These are phyloP conservation scores for Aplocera efformata DNA, from an alignment of 2,888 invertebrate genomes.

Conservation along the genomic window DNA sequence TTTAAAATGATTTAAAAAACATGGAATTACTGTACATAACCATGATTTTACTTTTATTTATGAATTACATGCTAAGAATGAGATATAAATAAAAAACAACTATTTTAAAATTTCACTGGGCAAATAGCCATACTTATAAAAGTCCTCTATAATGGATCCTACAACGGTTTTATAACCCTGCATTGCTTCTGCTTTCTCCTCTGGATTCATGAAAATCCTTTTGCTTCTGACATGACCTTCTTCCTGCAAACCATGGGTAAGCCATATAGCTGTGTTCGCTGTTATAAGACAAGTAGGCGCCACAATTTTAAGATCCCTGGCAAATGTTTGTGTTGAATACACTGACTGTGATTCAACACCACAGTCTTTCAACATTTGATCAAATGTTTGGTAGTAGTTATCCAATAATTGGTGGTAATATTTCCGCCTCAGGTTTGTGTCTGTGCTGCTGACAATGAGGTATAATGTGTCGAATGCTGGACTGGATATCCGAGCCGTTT, in stretches of 20 bases:
- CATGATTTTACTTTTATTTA: too few species aligned
- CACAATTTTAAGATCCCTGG: constrained; percentile 53
- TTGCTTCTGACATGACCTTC: constrained; percentile 69
- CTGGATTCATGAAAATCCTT: constrained; percentile 37
- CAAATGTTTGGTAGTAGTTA: constrained; percentile 51
- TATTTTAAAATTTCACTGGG: constrained; percentile 20
- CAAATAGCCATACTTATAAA: constrained; percentile 47
- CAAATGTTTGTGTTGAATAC: constrained; percentile 50
- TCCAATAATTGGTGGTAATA: constrained; percentile 47
- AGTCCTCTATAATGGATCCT: constrained; percentile 56
- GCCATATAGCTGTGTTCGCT: constrained; percentile 67
- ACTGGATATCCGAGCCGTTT: constrained; percentile 55
- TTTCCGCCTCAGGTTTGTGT: constrained; percentile 39
- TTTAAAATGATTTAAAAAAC: too few species aligned
- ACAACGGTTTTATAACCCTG: constrained; percentile 49
- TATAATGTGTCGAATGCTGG: constrained; percentile 63
- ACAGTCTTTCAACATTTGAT: constrained; percentile 32
- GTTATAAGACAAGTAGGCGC: constrained; percentile 60
- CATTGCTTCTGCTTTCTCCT: constrained; percentile 46
- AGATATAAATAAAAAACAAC: too few species aligned
- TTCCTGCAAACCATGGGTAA: constrained; percentile 60
- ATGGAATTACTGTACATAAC: too few species aligned
- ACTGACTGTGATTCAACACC: constrained; percentile 35
- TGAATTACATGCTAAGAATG: too few species aligned
- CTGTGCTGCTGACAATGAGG: constrained; percentile 58